Percentiles rank a stretch among this genome's conserved stretches.
phyloP scores from a whole-genome alignment of 2,113 vertebrate genomes.

The Leucoraja erinaceus region DNA sequence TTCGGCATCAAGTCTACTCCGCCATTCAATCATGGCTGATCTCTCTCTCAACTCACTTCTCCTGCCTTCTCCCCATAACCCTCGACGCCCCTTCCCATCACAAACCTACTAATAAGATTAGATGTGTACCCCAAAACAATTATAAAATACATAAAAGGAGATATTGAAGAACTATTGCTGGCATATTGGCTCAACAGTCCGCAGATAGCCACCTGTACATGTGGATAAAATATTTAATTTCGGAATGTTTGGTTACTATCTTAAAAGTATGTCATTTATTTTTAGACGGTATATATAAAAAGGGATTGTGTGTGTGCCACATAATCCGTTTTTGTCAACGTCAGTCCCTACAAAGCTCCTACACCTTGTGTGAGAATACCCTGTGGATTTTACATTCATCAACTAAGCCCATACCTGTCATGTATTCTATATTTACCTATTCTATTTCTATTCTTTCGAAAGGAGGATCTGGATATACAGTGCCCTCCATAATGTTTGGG shows the following conservation, averaged over 20 bases:
- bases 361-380: neutral
- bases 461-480: neutral
- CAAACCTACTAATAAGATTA: too few species aligned
- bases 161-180: neutral
- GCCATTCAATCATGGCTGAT: too few species aligned
- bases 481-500: too few species aligned
- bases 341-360: neutral
- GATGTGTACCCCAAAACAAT: neutral
- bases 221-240: neutral
- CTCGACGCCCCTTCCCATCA: too few species aligned
- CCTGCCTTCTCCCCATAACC: too few species aligned
- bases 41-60: too few species aligned
- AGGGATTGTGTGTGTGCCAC: neutral
- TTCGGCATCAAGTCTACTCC: too few species aligned
- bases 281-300: neutral
- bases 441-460: neutral
- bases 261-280: slow-evolving; percentile 26
- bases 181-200: neutral
- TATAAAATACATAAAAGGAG: neutral
- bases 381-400: slow-evolving; percentile 29
- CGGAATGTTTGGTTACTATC: slow-evolving; percentile 11
- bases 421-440: neutral
- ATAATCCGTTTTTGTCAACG: slow-evolving; percentile 25
- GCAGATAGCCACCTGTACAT: neutral
- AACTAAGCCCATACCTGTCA: slow-evolving; percentile 14